A percentile compares a stretch with the other conserved stretches of the same genome.
Conservation (phyloP, 2,888 invertebrate genomes). For the Erebia ligea region DNA sequence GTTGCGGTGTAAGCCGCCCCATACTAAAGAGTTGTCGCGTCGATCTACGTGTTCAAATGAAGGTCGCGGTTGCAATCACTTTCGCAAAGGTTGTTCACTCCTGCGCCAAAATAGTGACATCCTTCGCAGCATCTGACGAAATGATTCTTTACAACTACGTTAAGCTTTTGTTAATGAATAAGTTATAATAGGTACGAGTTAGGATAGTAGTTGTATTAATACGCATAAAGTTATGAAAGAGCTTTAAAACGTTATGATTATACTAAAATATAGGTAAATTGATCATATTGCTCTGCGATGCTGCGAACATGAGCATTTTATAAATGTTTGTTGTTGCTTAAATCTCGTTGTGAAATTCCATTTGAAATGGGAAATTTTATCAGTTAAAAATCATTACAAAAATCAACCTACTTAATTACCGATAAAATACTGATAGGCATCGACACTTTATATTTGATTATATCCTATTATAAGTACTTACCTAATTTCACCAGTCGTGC, state of each 20-base stretch:
- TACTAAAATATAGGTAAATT: too few species aligned
- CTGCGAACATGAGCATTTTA: too few species aligned
- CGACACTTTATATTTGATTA: background rate
- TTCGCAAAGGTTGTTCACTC: slow-evolving; percentile 34
- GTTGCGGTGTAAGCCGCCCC: too few species aligned
- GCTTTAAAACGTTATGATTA: too few species aligned
- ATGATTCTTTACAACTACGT: background rate
- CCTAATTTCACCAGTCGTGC: slow-evolving; percentile 1
- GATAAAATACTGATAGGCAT: slow-evolving; percentile 2
- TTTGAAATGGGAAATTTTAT: slow-evolving; percentile 15
- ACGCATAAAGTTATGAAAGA: background rate
- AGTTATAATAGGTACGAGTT: background rate
- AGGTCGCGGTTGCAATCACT: slow-evolving; percentile 28
- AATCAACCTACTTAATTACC: slow-evolving; percentile 12
- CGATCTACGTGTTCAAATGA: slow-evolving; percentile 17
- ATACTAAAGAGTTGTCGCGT: too few species aligned
- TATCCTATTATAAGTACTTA: background rate
- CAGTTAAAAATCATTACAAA: slow-evolving; percentile 3
- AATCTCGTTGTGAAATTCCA: background rate
- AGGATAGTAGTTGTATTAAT: background rate
- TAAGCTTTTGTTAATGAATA: background rate
- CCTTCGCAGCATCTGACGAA: slow-evolving; percentile 23
- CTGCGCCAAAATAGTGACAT: slow-evolving; percentile 24
- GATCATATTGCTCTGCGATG: too few species aligned
- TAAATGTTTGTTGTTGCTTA: too few species aligned